A percentile compares a stretch with the other conserved stretches of the same genome.
phyloP scores from a whole-genome alignment of 2,113 vertebrate species.

The Bucco capensis region DNA sequence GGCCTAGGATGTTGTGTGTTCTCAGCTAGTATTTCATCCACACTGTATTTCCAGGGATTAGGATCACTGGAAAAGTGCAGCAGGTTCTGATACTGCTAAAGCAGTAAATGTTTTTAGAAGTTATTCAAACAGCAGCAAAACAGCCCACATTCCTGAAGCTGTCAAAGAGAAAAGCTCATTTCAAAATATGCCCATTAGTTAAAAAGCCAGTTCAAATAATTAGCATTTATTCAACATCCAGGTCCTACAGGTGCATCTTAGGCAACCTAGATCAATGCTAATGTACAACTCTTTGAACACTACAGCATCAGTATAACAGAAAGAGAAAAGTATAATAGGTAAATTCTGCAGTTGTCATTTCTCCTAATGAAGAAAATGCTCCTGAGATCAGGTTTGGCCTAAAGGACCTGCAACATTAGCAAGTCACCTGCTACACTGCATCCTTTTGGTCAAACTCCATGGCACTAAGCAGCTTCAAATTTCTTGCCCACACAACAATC shows the following conservation, averaged over 20 bases:
- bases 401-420: not conserved
- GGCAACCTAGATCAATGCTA: not conserved
- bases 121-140: not conserved
- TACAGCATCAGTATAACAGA: not conserved
- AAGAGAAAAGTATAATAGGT: not conserved
- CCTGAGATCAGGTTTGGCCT: not conserved
- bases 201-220: not conserved
- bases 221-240: not conserved
- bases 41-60: not conserved
- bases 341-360: not conserved
- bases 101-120: not conserved
- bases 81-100: not conserved
- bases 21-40: not conserved
- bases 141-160: not conserved
- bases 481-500: accelerated
- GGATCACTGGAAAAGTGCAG: not conserved
- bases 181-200: conserved; percentile 1
- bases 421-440: not conserved
- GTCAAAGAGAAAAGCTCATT: not conserved
- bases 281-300: not conserved
- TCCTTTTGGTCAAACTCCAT: not conserved
- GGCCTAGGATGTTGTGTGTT: accelerated
- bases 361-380: not conserved
- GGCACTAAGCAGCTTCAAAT: not conserved
- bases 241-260: not conserved